phyloP scores from a whole-genome alignment of 2,888 invertebrate genomes.

The Melinopterus prodromus region DNA sequence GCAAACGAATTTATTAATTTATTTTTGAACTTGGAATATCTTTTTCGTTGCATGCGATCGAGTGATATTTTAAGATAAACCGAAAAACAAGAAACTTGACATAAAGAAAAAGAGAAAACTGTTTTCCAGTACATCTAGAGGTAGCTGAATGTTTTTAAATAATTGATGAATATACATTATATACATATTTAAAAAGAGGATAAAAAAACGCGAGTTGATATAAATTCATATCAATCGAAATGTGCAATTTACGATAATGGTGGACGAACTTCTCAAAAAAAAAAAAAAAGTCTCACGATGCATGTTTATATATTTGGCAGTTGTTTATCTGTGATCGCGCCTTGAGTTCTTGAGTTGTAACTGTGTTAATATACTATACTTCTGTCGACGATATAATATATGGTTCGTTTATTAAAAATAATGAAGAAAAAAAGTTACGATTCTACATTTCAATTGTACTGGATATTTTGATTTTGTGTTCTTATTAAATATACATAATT shows the following conservation, averaged over 20 bases:
- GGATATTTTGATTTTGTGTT: conserved; percentile 58
- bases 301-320: conserved; percentile 60
- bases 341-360: conserved; percentile 54
- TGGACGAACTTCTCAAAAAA: conserved; percentile 54
- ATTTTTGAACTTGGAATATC: too few relatives aligned
- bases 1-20: too few relatives aligned
- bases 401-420: conserved; percentile 47
- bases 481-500: conserved; percentile 56
- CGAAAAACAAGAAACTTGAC: not conserved
- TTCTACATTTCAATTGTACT: conserved; percentile 57
- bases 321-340: conserved; percentile 61
- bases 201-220: conserved; percentile 55
- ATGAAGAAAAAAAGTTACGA: conserved; percentile 47
- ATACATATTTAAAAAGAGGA: conserved; percentile 56
- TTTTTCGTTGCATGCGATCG: too few relatives aligned
- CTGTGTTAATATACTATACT: conserved; percentile 41
- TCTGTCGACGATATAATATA: conserved; percentile 47
- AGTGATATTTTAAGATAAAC: conserved; percentile 32
- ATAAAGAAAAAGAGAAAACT: conserved; percentile 17
- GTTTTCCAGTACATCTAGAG: conserved; percentile 56
- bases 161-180: conserved; percentile 60
- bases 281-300: conserved; percentile 47
- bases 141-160: conserved; percentile 62
- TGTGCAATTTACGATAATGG: conserved; percentile 57
- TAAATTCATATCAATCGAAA: conserved; percentile 61